Evolutionary conservation across 2,113 vertebrate species (phyloP).

Genomic region (Eptesicus fuscus): DNA sequence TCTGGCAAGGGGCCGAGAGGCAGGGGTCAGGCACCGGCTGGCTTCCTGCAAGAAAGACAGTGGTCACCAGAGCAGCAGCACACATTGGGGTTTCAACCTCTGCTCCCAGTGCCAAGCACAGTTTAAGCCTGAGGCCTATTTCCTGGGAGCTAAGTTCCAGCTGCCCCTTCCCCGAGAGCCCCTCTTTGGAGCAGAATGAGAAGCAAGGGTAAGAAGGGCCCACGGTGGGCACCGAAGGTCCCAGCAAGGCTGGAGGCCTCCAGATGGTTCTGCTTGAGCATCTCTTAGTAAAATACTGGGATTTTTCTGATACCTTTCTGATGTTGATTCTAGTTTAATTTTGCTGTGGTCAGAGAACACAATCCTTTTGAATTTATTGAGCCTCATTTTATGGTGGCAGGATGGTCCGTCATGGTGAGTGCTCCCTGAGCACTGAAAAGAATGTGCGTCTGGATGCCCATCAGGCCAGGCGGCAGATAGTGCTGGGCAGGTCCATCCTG

Average conservation of each 20-base stretch:
- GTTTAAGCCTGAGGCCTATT: neutral
- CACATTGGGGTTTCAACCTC: neutral
- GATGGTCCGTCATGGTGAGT: neutral
- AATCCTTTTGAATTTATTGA: neutral
- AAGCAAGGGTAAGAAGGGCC: neutral
- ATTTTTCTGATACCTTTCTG: neutral
- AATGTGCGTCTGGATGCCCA: fast-evolving
- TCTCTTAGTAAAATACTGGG: fast-evolving
- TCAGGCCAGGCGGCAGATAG: fast-evolving
- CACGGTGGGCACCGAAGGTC: fast-evolving
- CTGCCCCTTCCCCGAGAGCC: neutral
- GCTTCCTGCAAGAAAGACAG: slow-evolving; percentile 69
- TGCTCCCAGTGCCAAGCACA: neutral
- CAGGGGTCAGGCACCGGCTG: slow-evolving; percentile 42
- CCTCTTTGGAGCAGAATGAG: neutral
- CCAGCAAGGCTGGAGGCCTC: neutral
- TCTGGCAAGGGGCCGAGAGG: slow-evolving; percentile 82
- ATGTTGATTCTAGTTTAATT: neutral
- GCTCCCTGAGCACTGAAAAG: neutral
- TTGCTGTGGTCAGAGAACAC: neutral
- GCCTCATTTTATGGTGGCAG: too few relatives aligned
- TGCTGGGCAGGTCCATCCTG: fast-evolving
- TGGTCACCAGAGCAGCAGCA: neutral
- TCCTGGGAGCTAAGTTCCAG: neutral
- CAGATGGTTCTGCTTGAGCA: fast-evolving